Conservation (phyloP, 1,140 invertebrate species). For the Drosophila chauvacae region DNA sequence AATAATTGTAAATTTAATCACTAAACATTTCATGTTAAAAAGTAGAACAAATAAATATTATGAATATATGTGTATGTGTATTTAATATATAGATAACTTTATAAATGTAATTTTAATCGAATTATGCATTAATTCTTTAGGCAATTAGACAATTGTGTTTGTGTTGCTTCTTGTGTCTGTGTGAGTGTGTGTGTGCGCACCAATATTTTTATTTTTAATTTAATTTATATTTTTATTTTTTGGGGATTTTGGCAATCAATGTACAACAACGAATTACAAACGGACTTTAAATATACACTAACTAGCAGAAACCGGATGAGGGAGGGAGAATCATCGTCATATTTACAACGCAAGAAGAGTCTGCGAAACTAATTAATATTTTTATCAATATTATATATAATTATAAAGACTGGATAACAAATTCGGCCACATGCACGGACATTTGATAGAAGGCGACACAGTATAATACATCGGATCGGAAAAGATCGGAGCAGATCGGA, state of each 20-base stretch:
- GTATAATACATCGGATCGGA: slow-evolving; percentile 45
- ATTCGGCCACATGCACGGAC: slow-evolving; percentile 58
- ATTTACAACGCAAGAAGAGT: slow-evolving; percentile 47
- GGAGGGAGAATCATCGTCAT: slow-evolving; percentile 35
- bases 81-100: slow-evolving; percentile 49
- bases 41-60: slow-evolving; percentile 79
- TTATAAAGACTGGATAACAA: slow-evolving; percentile 63
- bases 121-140: slow-evolving; percentile 56
- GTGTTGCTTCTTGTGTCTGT: slow-evolving; percentile 10
- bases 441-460: slow-evolving; percentile 7
- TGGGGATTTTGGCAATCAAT: slow-evolving; percentile 56
- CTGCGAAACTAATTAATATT: slow-evolving; percentile 35
- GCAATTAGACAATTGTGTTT: slow-evolving; percentile 43
- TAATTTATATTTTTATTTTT: neutral
- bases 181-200: slow-evolving; percentile 44
- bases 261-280: slow-evolving; percentile 71
- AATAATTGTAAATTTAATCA: slow-evolving; percentile 57
- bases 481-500: too few species aligned
- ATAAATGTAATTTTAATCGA: slow-evolving; percentile 30
- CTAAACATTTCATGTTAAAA: slow-evolving; percentile 75
- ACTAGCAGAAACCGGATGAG: slow-evolving; percentile 25
- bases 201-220: slow-evolving; percentile 13
- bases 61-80: slow-evolving; percentile 60
- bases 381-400: slow-evolving; percentile 10
- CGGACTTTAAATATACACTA: slow-evolving; percentile 41